Evolutionary conservation across 2,113 vertebrate species (phyloP).

Genomic region (Lophura nycthemera): DNA sequence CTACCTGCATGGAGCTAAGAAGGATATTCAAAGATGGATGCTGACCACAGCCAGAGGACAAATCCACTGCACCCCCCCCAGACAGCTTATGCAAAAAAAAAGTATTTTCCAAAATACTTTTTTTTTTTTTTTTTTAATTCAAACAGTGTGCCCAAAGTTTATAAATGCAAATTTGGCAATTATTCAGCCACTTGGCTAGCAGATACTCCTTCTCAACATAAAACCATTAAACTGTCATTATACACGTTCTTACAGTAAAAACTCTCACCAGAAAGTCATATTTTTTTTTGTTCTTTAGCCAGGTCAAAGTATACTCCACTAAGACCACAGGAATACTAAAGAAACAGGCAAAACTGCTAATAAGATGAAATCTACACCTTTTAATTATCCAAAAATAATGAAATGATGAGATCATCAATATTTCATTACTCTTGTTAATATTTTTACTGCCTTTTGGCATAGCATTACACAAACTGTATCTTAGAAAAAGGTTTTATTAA

Average conservation of each 20-base stretch:
- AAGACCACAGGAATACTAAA: background rate
- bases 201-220: background rate
- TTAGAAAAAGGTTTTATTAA: conserved; percentile 18
- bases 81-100: background rate
- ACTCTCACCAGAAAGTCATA: background rate
- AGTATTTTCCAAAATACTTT: background rate
- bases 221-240: background rate
- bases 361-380: background rate
- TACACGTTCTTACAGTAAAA: background rate
- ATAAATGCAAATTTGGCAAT: background rate
- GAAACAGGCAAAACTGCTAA: background rate
- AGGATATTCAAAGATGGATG: background rate
- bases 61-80: background rate
- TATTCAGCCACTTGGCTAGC: background rate
- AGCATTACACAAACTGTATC: background rate
- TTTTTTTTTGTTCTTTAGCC: background rate
- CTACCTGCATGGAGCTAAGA: background rate
- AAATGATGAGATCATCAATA: background rate
- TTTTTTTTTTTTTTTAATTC: background rate
- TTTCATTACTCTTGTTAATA: background rate
- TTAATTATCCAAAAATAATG: conserved; percentile 11
- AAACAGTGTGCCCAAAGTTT: background rate
- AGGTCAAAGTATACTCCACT: background rate
- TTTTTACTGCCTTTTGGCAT: background rate
- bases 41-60: background rate